Conservation (phyloP, 2,113 vertebrate species). For the Ovis aries region ARS-UI_Ramb_v3.0 NC_056055.1:242517501-242518000, state of each 20-base stretch:
- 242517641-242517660: neutral
- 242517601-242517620: rapidly evolving
- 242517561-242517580: neutral
- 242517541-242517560: neutral
- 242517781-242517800: neutral
- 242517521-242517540: neutral
- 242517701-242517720: neutral
- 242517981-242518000: neutral
- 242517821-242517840: neutral
- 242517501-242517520: neutral
- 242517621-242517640: neutral
- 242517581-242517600: neutral
- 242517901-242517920: neutral
- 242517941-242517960: neutral
- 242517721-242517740: neutral
- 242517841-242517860: too few species aligned
- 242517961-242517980: neutral
- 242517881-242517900: neutral
- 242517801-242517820: neutral
- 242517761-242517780: neutral
- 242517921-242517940: neutral
- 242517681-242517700: neutral
- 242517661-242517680: neutral
- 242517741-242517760: neutral
- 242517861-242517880: neutral